These are phyloP conservation scores for Nasalis larvatus DNA, from an alignment of 2,113 vertebrate genomes.

Conservation along the genomic window DNA sequence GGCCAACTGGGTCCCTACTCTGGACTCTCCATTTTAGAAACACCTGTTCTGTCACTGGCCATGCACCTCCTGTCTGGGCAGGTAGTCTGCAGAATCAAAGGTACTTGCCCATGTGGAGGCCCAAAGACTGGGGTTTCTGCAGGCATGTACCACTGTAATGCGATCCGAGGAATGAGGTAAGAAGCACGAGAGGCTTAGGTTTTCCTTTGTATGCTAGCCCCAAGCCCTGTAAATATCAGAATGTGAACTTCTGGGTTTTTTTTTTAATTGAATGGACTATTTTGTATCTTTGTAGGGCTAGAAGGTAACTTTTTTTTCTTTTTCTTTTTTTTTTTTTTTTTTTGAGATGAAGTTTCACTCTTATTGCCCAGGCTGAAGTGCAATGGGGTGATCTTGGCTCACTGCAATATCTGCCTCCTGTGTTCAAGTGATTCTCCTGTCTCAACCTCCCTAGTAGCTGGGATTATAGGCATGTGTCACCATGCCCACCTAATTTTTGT, in stretches of 20 bases:
- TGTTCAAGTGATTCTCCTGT: no score
- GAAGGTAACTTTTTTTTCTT: not conserved
- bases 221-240: not conserved
- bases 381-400: no score
- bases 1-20: not conserved
- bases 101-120: fast-evolving
- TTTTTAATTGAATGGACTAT: not conserved
- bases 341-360: no score
- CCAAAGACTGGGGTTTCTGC: no score
- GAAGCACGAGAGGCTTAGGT: not conserved
- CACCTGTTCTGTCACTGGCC: not conserved
- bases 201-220: not conserved
- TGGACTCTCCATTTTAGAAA: not conserved
- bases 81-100: not conserved
- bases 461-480: no score
- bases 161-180: not conserved
- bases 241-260: not conserved
- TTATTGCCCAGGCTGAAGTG: no score
- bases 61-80: not conserved
- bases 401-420: no score
- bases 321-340: not conserved
- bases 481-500: no score
- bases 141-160: not conserved
- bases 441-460: no score
- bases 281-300: not conserved